Base-by-base conservation (phyloP, 1,140 invertebrate species). In the Carposina sasakii region DNA sequence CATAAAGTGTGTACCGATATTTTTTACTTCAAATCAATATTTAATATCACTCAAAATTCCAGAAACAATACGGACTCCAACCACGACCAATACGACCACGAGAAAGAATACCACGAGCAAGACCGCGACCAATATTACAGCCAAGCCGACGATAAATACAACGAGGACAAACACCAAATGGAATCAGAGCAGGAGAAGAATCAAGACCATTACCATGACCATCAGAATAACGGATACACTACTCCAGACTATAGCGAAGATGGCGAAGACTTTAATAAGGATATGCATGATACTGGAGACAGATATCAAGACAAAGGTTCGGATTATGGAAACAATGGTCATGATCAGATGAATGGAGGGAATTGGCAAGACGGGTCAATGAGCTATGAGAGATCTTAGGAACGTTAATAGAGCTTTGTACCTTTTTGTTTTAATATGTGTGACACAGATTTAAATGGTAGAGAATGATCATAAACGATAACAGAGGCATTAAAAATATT, bases 351-450 rank as follows among this genome's bases (percentile, higher is more conserved):
- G 12, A n/a, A n/a, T n/a, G n/a, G n/a, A n/a, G 34, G 45, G 3
- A 48, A 52, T 48, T 45, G 44, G 22, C 41, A 49, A n/a, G 46
- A 17, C 6, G 49, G 49, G 1, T 52, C 54, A 15, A 33, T 52
- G 4, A 57, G 19, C n/a, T 56, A 56, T 33, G 26, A 56, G 1
- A 49, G 22, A 23, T 41, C 48, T 37, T 54, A 30, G 26, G 12
- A 24, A 30, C 6, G 12, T 19, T 10, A 3, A n/a, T 9, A 45
- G n/a, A n/a, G n/a, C n/a, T n/a, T n/a, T n/a, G n/a, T n/a, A n/a
- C n/a, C n/a, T n/a, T n/a, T n/a, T n/a, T n/a, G n/a, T n/a, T n/a
- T n/a, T n/a, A n/a, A n/a, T n/a, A n/a, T n/a, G n/a, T n/a, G n/a
- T n/a, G n/a, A n/a, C n/a, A n/a, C n/a, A n/a, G n/a, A n/a, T n/a